Evolutionary conservation across 2,888 invertebrate species (phyloP).

Genomic region (Geophilus truncorum): DNA sequence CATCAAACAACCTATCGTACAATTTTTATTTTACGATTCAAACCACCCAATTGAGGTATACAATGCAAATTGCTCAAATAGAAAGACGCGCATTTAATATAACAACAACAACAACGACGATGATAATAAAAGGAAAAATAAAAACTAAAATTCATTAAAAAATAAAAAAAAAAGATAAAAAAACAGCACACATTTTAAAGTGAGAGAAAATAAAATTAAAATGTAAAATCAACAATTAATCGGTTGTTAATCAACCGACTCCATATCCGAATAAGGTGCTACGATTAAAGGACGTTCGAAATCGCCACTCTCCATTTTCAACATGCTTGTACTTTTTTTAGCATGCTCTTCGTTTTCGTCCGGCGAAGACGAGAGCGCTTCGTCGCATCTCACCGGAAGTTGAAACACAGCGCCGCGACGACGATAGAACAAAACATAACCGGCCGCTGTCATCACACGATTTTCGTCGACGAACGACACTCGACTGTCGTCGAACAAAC

Average conservation of each 20-base stretch:
- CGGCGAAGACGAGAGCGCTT: not conserved
- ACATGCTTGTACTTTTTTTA: not conserved
- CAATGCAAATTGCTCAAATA: no score
- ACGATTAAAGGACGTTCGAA: not conserved
- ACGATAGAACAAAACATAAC: conserved; percentile 48
- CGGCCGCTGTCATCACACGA: conserved; percentile 44
- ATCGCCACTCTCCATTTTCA: not conserved
- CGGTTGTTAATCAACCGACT: conserved; percentile 28
- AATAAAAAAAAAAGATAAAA: no score
- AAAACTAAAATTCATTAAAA: no score
- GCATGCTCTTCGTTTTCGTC: not conserved
- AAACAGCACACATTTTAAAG: no score
- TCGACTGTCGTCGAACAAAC: conserved; percentile 47
- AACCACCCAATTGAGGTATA: no score
- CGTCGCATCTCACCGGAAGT: not conserved
- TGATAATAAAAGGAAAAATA: no score
- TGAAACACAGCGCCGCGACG: conserved; percentile 37
- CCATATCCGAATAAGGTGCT: not conserved
- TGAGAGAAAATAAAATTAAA: no score
- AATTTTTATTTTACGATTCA: no score
- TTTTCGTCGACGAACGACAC: conserved; percentile 42
- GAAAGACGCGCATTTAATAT: no score
- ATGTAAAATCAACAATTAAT: not conserved
- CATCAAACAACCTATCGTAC: no score
- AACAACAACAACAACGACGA: no score